Conservation (phyloP, 2,888 invertebrate genomes). For the Hypsopygia costalis region DNA sequence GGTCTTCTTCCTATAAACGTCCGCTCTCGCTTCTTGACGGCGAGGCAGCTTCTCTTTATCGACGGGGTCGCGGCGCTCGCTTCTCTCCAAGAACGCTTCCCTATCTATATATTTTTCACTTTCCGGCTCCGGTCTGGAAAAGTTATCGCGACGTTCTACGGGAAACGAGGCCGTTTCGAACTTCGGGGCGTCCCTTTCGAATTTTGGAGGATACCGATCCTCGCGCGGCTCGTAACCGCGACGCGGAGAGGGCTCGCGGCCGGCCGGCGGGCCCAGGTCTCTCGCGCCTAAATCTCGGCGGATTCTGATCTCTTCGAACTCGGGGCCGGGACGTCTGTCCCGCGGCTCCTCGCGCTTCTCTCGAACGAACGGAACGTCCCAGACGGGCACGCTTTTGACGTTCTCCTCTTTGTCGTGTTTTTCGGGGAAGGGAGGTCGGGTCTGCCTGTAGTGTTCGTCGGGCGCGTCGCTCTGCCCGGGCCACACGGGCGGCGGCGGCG, state of each 20-base stretch:
- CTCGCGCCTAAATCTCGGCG: slow-evolving; percentile 15
- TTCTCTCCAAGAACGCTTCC: slow-evolving; percentile 11
- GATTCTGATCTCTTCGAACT: slow-evolving; percentile 13
- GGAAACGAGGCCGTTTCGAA: slow-evolving; percentile 10
- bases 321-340: slow-evolving; percentile 8
- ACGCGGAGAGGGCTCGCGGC: slow-evolving; percentile 15
- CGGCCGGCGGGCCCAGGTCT: slow-evolving; percentile 5
- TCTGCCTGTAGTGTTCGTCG: slow-evolving; percentile 21
- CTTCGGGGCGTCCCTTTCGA: slow-evolving; percentile 10
- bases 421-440: slow-evolving; percentile 25
- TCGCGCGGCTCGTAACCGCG: slow-evolving; percentile 14
- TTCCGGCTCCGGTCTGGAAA: slow-evolving; percentile 4
- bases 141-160: slow-evolving; percentile 7
- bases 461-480: slow-evolving; percentile 42
- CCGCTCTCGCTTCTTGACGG: slow-evolving; percentile 4
- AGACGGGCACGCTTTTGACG: slow-evolving; percentile 6
- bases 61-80: slow-evolving; percentile 7
- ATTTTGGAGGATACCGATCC: neutral
- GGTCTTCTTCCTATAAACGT: slow-evolving; percentile 12
- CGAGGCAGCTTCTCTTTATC: slow-evolving; percentile 21
- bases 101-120: slow-evolving; percentile 12
- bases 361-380: slow-evolving; percentile 32
- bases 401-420: slow-evolving; percentile 16
- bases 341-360: slow-evolving; percentile 18
- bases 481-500: slow-evolving; percentile 64